A percentile compares a stretch with the other conserved stretches of the same genome.
Evolutionary conservation across 2,113 vertebrate species (phyloP).

Genomic region (Leuciscus idus): DNA sequence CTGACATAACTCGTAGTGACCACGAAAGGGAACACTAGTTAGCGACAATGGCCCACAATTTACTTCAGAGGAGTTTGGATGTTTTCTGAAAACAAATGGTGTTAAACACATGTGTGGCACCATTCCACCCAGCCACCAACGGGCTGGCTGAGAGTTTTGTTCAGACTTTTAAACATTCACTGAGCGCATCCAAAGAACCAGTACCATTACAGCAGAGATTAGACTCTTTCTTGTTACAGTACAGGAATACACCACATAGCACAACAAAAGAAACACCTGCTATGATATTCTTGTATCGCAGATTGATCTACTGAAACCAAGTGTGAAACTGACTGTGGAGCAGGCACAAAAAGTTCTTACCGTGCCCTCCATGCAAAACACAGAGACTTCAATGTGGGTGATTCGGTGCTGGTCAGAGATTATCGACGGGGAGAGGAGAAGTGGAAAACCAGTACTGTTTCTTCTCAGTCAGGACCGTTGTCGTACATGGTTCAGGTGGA

Average conservation of each 20-base stretch:
- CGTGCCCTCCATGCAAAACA: background rate
- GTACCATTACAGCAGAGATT: background rate
- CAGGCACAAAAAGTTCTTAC: conserved; percentile 13
- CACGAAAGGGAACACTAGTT: no score
- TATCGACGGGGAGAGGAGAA: conserved; percentile 26
- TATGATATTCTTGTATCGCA: conserved; percentile 28
- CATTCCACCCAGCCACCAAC: conserved; percentile 37
- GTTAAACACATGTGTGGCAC: conserved; percentile 17
- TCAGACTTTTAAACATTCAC: conserved; percentile 37
- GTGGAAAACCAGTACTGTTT: conserved; percentile 23
- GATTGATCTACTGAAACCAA: conserved; percentile 36
- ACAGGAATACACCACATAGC: conserved; percentile 7
- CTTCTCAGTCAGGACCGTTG: conserved; percentile 28
- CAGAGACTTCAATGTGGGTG: background rate
- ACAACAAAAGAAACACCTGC: conserved; percentile 39
- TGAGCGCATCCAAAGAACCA: conserved; percentile 4
- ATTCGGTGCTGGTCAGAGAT: conserved; percentile 40
- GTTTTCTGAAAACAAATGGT: conserved; percentile 27
- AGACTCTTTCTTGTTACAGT: conserved; percentile 4
- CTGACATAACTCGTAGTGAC: no score
- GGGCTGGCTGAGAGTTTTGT: conserved; percentile 20
- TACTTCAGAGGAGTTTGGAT: conserved; percentile 26
- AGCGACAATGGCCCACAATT: conserved; percentile 51
- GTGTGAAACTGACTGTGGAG: conserved; percentile 7
- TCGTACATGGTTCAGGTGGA: conserved; percentile 17